Evolutionary conservation across 2,113 vertebrate species (phyloP).

Genomic region (Tenrec ecaudatus): DNA sequence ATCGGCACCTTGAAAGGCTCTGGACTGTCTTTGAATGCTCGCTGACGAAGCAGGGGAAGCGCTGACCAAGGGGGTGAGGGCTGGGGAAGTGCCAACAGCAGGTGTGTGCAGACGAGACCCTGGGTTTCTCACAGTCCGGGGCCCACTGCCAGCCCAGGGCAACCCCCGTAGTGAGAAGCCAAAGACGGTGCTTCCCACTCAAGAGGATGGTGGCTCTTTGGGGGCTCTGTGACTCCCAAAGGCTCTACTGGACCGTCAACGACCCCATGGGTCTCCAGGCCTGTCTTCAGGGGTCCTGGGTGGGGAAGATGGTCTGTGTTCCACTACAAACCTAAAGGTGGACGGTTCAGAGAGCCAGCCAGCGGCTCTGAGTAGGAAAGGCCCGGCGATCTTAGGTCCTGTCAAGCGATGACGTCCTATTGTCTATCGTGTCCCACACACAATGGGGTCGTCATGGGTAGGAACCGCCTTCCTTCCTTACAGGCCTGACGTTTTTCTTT

Average conservation of each 20-base stretch:
- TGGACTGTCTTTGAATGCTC: neutral
- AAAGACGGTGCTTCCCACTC: too few relatives aligned
- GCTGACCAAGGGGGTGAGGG: neutral
- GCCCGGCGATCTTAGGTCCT: neutral
- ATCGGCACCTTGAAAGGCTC: neutral
- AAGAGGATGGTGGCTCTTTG: too few relatives aligned
- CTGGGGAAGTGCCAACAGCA: too few relatives aligned
- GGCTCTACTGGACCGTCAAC: too few relatives aligned
- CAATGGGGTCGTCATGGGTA: neutral
- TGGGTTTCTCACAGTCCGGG: neutral
- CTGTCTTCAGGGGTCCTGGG: too few relatives aligned
- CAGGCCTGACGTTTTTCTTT: neutral
- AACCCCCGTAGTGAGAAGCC: too few relatives aligned
- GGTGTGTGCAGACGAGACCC: accelerated
- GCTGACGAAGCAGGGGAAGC: neutral
- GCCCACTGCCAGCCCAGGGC: too few relatives aligned
- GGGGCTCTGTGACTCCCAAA: too few relatives aligned
- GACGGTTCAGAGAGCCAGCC: neutral
- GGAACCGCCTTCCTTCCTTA: too few relatives aligned
- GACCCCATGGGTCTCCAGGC: too few relatives aligned
- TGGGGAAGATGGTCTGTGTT: too few relatives aligned
- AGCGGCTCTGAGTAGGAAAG: neutral
- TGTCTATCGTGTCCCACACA: too few relatives aligned
- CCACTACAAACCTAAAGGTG: neutral
- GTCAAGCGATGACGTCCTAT: neutral